Base-by-base conservation (phyloP, 2,113 vertebrate species). In the Kryptolebias marmoratus region DNA sequence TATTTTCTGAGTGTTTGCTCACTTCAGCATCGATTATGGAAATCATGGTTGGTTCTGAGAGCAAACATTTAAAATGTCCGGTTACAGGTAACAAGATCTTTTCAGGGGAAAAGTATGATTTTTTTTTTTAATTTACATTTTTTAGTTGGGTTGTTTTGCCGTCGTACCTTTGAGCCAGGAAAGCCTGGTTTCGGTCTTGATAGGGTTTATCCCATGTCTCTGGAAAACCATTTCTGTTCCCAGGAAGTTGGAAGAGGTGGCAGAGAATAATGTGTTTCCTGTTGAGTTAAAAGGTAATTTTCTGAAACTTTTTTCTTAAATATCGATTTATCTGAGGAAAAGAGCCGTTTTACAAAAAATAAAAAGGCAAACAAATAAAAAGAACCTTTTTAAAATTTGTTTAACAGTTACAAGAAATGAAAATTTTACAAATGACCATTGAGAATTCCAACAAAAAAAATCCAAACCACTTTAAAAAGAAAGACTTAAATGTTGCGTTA, bases 31-130 rank as follows among this genome's bases (percentile, higher is more conserved):
- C 32, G 53, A 44, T 68, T 3, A 79, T 50, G 67, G 81, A 75
- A 54, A 79, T 71, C 42, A 75, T 83, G 18, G 68, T 56, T 7
- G 81, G 81, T 42, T 83, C 81, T 83, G 64, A 55, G 55, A 27
- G 9, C 11, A 30, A 63, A 13, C 22, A 0, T 32, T 58, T 1
- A 18, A 0, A 64, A 65, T 1, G 30, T 31, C n/a, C 32, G 36
- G 3, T 52, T 36, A 36, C 11, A 15, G 4, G 14, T 31, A n/a
- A 50, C 16, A 10, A 32, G 1, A 13, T 47, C 15, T 47, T 71
- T 71, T 63, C 31, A 42, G 16, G 11, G 52, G 1, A 9, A 9
- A 1, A 2, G 36, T 36, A 3, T 27, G 22, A 22, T 22, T 22
- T 22, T 22, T 0, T 36, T 16, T 10, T 42, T 10, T 39, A 60